A percentile compares a stretch with the other conserved stretches of the same genome.
Conservation (phyloP, 1,140 invertebrate genomes). For the Procambarus virginalis region DNA sequence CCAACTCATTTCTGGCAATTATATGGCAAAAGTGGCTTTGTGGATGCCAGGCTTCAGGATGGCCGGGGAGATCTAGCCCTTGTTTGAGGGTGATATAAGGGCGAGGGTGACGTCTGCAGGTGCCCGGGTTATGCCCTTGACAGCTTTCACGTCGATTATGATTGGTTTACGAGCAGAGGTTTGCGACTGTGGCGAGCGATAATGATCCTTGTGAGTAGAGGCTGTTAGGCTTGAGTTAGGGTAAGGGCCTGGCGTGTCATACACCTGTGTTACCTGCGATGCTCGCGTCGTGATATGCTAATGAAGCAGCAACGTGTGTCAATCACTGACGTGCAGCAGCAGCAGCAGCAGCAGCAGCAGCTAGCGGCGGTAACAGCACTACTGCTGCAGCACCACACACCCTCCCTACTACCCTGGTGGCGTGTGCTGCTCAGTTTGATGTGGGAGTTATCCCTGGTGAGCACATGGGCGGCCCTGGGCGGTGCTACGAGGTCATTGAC, state of each 20-base stretch:
- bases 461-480: too few species aligned
- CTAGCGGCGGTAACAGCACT: too few species aligned
- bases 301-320: conserved; percentile 60
- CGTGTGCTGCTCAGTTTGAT: too few species aligned
- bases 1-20: neutral
- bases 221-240: conserved; percentile 1
- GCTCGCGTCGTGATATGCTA: conserved; percentile 59
- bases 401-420: too few species aligned
- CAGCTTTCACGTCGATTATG: conserved; percentile 39
- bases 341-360: neutral
- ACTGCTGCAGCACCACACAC: too few species aligned
- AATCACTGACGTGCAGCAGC: conserved; percentile 36
- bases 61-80: neutral
- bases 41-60: neutral
- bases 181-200: neutral
- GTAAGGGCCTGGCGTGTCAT: conserved; percentile 3
- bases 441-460: too few species aligned
- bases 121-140: neutral
- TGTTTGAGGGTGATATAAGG: neutral
- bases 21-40: neutral
- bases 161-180: conserved; percentile 45
- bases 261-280: neutral
- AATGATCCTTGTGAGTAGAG: conserved; percentile 8
- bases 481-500: too few species aligned
- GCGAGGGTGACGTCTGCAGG: neutral